phyloP scores from a whole-genome alignment of 2,797 vertebrate genomes.

The Zalophus californianus region DNA sequence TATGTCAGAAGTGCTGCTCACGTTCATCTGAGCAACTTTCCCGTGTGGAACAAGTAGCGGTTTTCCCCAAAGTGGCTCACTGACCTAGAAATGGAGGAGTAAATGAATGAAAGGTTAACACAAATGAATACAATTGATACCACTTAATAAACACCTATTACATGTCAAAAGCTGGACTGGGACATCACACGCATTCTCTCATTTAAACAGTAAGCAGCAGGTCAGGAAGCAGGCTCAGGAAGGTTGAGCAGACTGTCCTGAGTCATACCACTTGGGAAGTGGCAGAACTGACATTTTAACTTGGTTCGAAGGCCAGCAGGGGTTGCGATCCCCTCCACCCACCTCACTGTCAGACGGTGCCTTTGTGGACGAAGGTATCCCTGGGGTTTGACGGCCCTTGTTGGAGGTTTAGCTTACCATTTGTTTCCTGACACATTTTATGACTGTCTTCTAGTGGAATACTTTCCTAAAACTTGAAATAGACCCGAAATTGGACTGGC shows the following conservation, averaged over 20 bases:
- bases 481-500: not conserved
- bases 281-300: not conserved
- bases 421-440: not conserved
- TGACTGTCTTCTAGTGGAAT: slow-evolving; percentile 19
- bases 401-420: not conserved
- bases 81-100: not conserved
- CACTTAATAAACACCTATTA: not conserved
- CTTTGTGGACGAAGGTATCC: not conserved
- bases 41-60: not conserved
- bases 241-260: not conserved
- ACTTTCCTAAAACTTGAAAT: not conserved
- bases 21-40: not conserved
- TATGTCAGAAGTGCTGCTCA: not conserved
- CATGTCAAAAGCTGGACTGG: not conserved
- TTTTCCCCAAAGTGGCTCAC: not conserved
- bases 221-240: not conserved
- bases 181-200: not conserved
- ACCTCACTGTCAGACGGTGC: rapidly evolving
- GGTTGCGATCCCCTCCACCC: not conserved
- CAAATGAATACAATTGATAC: not conserved
- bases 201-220: not conserved
- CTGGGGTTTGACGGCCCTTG: not conserved
- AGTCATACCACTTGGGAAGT: not conserved
- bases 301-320: not conserved
- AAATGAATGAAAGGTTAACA: not conserved